Evolutionary conservation across 2,888 invertebrate species (phyloP).

Genomic region (Aethes cnicana): DNA sequence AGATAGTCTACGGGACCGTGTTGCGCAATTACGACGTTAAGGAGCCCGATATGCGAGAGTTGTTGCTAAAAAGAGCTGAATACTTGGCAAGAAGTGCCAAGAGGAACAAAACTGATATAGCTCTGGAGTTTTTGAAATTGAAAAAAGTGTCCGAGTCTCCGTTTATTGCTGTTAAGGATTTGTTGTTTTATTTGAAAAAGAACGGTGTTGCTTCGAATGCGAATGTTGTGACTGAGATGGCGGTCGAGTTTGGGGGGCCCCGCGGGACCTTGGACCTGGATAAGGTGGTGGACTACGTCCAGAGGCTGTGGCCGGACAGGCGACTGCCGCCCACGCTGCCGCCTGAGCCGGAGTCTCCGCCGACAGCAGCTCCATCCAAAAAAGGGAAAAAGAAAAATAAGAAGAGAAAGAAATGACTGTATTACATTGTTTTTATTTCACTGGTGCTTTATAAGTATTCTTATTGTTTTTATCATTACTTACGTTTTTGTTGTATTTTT

Average conservation of each 20-base stretch:
- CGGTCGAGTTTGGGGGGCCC: background rate
- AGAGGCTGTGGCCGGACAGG: conserved; percentile 40
- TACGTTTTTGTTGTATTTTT: background rate
- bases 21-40: conserved; percentile 40
- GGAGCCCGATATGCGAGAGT: conserved; percentile 44
- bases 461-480: background rate
- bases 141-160: conserved; percentile 37
- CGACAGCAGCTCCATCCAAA: background rate
- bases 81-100: conserved; percentile 41
- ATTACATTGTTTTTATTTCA: background rate
- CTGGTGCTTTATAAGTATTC: background rate
- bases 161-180: conserved; percentile 34
- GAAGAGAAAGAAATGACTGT: background rate
- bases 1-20: conserved; percentile 42
- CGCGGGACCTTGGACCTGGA: background rate
- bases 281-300: conserved; percentile 38
- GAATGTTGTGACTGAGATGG: background rate
- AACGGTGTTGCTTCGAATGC: conserved; percentile 1
- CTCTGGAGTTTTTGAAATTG: conserved; percentile 41
- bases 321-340: conserved; percentile 35
- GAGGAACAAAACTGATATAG: conserved; percentile 39
- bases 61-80: conserved; percentile 45
- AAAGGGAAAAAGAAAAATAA: background rate
- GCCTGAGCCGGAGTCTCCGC: conserved; percentile 22
- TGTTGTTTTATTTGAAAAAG: conserved; percentile 27